Percentiles rank a stretch among this genome's conserved stretches.
Conservation (phyloP, 2,888 invertebrate genomes). For the Gibbula magus region DNA sequence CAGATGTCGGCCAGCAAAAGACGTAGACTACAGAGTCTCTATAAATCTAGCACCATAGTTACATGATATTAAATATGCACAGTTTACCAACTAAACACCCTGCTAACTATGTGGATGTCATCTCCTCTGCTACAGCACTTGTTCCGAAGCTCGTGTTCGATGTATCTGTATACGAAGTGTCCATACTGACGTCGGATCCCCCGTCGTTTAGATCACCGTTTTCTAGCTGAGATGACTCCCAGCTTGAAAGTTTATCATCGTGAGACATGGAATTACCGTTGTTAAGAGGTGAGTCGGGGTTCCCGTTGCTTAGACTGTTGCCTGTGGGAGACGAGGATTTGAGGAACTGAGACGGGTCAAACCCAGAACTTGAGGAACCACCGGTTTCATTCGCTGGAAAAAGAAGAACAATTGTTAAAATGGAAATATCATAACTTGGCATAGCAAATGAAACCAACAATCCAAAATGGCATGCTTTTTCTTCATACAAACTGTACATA, state of each 20-base stretch:
- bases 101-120: conserved; percentile 16
- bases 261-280: not conserved
- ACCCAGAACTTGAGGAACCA: conserved; percentile 28
- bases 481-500: too few relatives aligned
- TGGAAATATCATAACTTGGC: not conserved
- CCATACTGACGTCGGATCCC: conserved; percentile 20
- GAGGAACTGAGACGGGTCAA: conserved; percentile 40
- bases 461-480: too few relatives aligned
- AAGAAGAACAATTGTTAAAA: not conserved
- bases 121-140: not conserved
- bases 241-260: not conserved
- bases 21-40: not conserved
- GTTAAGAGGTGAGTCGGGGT: not conserved
- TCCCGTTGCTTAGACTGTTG: conserved; percentile 4
- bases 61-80: conserved; percentile 21
- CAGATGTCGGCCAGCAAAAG: not conserved
- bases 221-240: not conserved
- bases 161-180: conserved; percentile 14
- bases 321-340: not conserved
- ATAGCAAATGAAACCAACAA: too few relatives aligned
- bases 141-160: conserved; percentile 11
- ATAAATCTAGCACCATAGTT: conserved; percentile 17
- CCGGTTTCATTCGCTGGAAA: conserved; percentile 33
- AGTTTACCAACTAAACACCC: not conserved
- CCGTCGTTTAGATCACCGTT: not conserved